These are phyloP conservation scores for Diorhabda carinulata DNA, from an alignment of 1,140 invertebrate species.

Conservation along the genomic window DNA sequence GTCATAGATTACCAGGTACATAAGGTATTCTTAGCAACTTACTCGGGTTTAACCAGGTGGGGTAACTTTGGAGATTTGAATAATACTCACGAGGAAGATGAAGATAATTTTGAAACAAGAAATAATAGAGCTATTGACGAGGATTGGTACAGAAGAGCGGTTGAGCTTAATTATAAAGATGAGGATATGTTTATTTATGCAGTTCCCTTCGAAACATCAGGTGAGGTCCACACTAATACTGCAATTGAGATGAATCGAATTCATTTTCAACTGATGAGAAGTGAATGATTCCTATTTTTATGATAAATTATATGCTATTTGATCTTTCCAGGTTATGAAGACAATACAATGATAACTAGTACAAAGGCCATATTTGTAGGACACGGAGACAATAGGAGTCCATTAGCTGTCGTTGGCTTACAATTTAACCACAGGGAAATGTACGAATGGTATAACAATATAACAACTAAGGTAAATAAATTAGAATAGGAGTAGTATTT, in stretches of 20 bases:
- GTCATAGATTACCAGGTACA: constrained; percentile 22
- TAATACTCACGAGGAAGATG: constrained; percentile 26
- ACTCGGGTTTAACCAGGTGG: constrained; percentile 82
- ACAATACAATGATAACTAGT: constrained; percentile 73
- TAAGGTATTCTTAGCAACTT: constrained; percentile 73
- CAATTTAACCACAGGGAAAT: constrained; percentile 67
- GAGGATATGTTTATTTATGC: constrained; percentile 82
- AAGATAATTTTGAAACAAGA: constrained; percentile 31
- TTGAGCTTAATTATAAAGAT: constrained; percentile 78
- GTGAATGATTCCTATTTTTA: background rate
- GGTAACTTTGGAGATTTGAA: constrained; percentile 49
- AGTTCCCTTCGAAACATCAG: constrained; percentile 63
- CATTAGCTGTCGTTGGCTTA: constrained; percentile 86
- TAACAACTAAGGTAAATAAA: constrained; percentile 52
- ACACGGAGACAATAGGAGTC: constrained; percentile 62
- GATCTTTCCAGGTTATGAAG: constrained; percentile 51
- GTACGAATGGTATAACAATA: constrained; percentile 70
- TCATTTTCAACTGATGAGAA: background rate
- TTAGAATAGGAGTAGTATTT: no score
- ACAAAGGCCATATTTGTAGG: constrained; percentile 77
- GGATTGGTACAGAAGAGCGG: constrained; percentile 87
- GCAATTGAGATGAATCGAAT: background rate
- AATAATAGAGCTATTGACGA: constrained; percentile 80
- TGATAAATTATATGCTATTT: background rate
- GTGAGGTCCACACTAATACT: constrained; percentile 6